phyloP scores from a whole-genome alignment of 2,113 vertebrate genomes.

The Odocoileus virginianus region DNA sequence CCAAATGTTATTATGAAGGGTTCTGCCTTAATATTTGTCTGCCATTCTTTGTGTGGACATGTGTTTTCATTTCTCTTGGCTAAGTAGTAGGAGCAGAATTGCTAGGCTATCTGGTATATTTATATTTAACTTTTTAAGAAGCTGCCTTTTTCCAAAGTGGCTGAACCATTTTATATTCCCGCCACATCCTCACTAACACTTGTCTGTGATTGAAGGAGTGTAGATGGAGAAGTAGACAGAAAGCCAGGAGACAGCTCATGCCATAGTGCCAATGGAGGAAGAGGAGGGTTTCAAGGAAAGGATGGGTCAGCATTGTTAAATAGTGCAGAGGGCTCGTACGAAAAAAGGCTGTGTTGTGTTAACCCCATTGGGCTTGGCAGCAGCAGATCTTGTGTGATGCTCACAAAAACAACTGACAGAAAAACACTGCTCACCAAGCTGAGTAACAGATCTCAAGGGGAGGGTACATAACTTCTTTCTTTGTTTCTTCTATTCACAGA shows the following conservation, averaged over 20 bases:
- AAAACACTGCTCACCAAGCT: neutral
- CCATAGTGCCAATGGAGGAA: neutral
- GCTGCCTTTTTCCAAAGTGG: neutral
- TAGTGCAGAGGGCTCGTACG: neutral
- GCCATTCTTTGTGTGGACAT: neutral
- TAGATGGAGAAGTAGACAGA: neutral
- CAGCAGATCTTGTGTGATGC: neutral
- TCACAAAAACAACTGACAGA: neutral
- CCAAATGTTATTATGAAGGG: neutral
- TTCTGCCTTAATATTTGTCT: neutral
- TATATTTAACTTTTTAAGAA: neutral
- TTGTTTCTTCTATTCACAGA: constrained; percentile 47
- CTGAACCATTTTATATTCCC: neutral
- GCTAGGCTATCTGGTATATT: neutral
- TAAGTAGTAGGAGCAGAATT: neutral
- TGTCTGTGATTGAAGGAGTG: neutral
- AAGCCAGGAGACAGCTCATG: neutral
- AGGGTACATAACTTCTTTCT: neutral
- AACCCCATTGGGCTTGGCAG: neutral
- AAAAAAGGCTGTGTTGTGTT: neutral
- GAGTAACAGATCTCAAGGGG: neutral
- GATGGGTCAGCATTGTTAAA: neutral
- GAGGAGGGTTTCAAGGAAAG: neutral
- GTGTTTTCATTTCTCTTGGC: neutral
- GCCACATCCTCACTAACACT: neutral